A percentile compares a stretch with the other conserved stretches of the same genome.
Conservation (phyloP, 2,113 vertebrate genomes). For the Saguinus imperator region DNA sequence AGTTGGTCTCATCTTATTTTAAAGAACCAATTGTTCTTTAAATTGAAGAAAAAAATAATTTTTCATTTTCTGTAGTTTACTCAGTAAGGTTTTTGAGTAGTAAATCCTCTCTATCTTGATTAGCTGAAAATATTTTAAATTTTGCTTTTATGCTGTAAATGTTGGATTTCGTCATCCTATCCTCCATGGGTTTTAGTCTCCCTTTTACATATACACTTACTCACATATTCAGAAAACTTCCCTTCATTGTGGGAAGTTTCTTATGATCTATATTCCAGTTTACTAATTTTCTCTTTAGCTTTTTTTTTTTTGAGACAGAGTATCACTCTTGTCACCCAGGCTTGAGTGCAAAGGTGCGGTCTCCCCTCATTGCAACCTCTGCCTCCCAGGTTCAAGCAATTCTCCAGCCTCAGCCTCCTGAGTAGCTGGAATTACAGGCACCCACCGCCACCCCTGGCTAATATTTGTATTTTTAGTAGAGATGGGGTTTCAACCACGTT, state of each 20-base stretch:
- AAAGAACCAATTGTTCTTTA: not conserved
- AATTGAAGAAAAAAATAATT: not conserved
- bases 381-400: no score
- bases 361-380: no score
- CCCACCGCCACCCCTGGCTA: no score
- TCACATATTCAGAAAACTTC: not conserved
- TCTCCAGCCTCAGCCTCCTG: no score
- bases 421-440: no score
- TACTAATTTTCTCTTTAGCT: slow-evolving; percentile 34
- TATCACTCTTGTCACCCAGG: no score
- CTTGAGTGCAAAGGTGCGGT: no score
- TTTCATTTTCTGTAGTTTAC: not conserved
- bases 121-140: not conserved
- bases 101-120: not conserved
- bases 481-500: no score
- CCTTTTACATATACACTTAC: not conserved
- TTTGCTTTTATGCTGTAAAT: not conserved
- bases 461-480: no score
- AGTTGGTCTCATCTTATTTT: not conserved
- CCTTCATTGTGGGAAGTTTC: not conserved
- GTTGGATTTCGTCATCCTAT: not conserved
- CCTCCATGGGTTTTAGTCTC: not conserved
- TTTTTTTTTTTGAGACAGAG: not conserved
- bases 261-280: not conserved
- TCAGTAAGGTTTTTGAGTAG: not conserved